Conservation (phyloP, 2,113 vertebrate genomes). For the Mobula hypostoma region DNA sequence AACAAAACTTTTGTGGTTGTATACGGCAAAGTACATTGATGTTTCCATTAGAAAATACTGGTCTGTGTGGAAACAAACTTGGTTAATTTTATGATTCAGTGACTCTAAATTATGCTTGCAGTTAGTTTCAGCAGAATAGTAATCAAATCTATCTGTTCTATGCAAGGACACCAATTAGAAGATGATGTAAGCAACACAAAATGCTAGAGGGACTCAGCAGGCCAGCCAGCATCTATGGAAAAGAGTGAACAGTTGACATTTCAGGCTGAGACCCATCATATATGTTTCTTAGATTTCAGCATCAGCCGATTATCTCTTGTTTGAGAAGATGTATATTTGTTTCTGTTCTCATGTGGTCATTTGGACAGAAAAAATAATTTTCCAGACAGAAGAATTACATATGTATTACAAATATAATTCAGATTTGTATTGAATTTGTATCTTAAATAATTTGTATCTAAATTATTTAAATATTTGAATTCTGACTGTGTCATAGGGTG, state of each 20-base stretch:
- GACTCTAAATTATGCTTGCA: neutral
- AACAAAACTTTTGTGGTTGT: neutral
- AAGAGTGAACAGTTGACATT: too few relatives aligned
- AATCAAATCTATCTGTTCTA: neutral
- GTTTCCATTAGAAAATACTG: neutral
- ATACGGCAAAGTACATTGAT: neutral
- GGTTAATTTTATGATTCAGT: neutral
- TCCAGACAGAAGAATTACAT: neutral
- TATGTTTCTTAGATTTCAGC: too few relatives aligned
- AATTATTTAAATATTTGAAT: too few relatives aligned
- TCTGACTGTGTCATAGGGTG: too few relatives aligned
- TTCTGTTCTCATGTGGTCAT: neutral
- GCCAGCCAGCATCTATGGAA: too few relatives aligned
- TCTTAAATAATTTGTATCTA: too few relatives aligned
- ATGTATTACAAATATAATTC: too few relatives aligned
- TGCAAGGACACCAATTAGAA: neutral
- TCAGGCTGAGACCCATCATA: too few relatives aligned
- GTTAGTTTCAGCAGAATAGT: neutral
- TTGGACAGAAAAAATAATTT: neutral
- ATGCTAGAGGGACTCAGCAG: too few relatives aligned
- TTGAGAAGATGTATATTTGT: too few relatives aligned
- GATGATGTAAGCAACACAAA: neutral
- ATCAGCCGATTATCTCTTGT: too few relatives aligned
- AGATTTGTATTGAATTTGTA: too few relatives aligned
- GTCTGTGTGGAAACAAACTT: neutral